Evolutionary conservation across 2,113 vertebrate genomes (phyloP), one percentile per base, ranked within the genome.

Genomic region (Sylvia atricapilla): DNA sequence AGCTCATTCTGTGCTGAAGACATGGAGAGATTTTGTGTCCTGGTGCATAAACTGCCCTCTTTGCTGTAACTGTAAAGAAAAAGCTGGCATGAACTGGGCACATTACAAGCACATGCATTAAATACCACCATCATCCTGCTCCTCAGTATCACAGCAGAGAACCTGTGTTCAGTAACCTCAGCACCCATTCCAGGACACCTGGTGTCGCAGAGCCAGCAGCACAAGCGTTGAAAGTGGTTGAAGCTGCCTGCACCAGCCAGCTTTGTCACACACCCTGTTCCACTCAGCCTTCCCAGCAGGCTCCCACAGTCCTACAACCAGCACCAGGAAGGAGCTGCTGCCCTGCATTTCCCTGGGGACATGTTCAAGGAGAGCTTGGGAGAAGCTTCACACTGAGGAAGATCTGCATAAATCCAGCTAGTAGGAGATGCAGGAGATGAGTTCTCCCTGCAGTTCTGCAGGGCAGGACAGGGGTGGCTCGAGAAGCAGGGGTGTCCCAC

Each of bases 391-490:
- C 1, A 2, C 14, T 86, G 31, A 79, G 59, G 20, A 85, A 24
- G 17, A 69, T 13, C n/a, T 68, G 24, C 1, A 0, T 50, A 68
- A 73, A 69, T 53, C n/a, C 21, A 62, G n/a, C n/a, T 16, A 6
- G 13, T 30, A 53, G 55, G 52, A 82, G 35, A 69, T 9, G 6
- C 16, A 37, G 63, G 50, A 77, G 15, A 24, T 47, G 18, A n/a
- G n/a, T 24, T 19, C 24, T 49, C 31, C 8, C 33, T 19, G 8
- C 31, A 49, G 35, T 15, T n/a, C 17, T 0, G 0, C 35, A 41
- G 70, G 50, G 46, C n/a, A 79, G 64, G 35, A 64, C 22, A 13
- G 11, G 44, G 7, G 16, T 18, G 44, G 25, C 53, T 11, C 8
- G 4, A 33, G 64, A 55, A 46, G 31, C 50, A 56, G 39, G 21